Evolutionary conservation across 1,140 invertebrate genomes (phyloP).

Genomic region (Pararge aegeria): DNA sequence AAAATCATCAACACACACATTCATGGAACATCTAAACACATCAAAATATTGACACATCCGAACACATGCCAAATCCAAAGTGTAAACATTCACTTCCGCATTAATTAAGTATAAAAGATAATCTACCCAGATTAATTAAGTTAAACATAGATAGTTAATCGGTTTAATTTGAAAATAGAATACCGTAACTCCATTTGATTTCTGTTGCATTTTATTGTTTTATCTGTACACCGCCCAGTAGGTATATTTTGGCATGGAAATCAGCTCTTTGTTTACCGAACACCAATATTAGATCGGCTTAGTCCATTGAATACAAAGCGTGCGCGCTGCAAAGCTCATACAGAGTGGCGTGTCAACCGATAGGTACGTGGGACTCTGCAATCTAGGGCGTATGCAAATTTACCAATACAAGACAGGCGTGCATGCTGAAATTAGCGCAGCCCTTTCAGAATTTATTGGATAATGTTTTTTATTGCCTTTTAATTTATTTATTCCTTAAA

Average conservation of each 20-base stretch:
- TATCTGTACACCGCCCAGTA: not conserved
- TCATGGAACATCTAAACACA: too few relatives aligned
- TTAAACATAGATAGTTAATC: not conserved
- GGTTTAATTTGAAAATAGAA: not conserved
- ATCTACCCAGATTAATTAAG: too few relatives aligned
- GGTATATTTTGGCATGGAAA: not conserved
- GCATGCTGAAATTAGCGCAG: not conserved
- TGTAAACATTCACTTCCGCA: too few relatives aligned
- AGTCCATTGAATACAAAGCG: slow-evolving; percentile 4
- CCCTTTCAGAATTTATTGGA: not conserved
- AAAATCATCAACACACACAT: too few relatives aligned
- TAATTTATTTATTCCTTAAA: not conserved
- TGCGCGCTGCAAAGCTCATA: slow-evolving; percentile 3
- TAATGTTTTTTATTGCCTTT: not conserved
- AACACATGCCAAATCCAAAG: too few relatives aligned
- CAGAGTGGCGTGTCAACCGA: slow-evolving; percentile 3
- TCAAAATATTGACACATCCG: too few relatives aligned
- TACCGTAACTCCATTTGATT: not conserved
- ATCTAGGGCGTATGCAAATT: slow-evolving; percentile 8
- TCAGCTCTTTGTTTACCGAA: not conserved
- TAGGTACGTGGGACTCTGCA: not conserved
- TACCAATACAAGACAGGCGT: slow-evolving; percentile 2
- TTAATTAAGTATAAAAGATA: too few relatives aligned
- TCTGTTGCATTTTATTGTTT: not conserved
- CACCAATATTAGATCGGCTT: slow-evolving; percentile 2